Evolutionary conservation across 2,113 vertebrate species (phyloP).

Genomic region (Hippocampus comes): DNA sequence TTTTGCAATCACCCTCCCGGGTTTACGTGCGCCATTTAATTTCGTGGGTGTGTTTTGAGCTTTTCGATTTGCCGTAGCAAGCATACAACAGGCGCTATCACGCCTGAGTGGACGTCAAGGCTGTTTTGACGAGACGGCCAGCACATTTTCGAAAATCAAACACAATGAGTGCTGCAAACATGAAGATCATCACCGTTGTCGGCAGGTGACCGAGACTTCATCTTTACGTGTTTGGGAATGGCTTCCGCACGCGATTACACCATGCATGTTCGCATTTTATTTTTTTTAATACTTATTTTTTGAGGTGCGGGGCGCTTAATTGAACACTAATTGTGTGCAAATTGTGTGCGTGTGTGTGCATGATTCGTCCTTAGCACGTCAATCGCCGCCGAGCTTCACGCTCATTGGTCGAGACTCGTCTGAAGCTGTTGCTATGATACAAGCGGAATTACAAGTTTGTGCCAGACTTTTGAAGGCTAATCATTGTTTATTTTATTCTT

Average conservation of each 20-base stretch:
- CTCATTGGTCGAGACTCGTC: conserved; percentile 38
- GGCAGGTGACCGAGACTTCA: conserved; percentile 66
- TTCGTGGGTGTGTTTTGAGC: background rate
- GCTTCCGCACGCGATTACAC: background rate
- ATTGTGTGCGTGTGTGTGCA: conserved; percentile 21
- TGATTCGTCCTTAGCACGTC: conserved; percentile 40
- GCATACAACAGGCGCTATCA: background rate
- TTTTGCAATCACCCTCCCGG: background rate
- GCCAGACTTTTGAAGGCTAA: fast-evolving
- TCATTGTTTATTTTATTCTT: fast-evolving
- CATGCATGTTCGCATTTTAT: background rate
- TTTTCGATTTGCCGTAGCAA: background rate
- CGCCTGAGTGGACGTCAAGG: background rate
- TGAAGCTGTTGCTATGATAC: conserved; percentile 68
- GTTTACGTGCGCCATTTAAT: background rate
- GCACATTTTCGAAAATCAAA: background rate
- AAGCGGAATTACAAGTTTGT: background rate
- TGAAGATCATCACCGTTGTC: conserved; percentile 62
- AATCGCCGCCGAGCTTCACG: background rate
- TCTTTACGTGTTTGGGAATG: background rate
- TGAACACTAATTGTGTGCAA: background rate
- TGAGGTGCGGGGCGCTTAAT: background rate
- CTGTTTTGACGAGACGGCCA: background rate
- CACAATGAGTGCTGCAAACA: conserved; percentile 47
- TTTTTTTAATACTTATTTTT: background rate